Conservation (phyloP, 2,888 invertebrate species). For the Zaprionus obscuricornis region DNA sequence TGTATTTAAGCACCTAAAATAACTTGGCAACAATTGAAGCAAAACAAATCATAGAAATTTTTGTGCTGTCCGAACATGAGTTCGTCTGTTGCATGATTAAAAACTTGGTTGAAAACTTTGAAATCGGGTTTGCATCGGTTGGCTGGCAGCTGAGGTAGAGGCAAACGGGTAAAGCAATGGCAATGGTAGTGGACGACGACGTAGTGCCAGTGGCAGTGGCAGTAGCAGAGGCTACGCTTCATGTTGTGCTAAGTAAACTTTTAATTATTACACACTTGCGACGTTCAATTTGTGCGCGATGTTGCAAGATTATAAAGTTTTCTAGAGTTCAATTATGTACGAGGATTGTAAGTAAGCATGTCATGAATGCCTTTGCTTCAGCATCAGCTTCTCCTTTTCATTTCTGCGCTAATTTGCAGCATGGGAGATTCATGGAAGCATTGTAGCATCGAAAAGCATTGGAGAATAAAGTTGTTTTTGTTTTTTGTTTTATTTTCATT, state of each 20-base stretch:
- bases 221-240: neutral
- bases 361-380: slow-evolving; percentile 6
- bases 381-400: too few relatives aligned
- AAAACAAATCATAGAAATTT: slow-evolving; percentile 6
- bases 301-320: slow-evolving; percentile 69
- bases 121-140: too few relatives aligned
- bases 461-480: slow-evolving; percentile 20
- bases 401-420: slow-evolving; percentile 37
- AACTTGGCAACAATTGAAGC: slow-evolving; percentile 44
- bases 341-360: slow-evolving; percentile 13
- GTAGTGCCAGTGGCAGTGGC: too few relatives aligned
- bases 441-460: too few relatives aligned
- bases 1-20: slow-evolving; percentile 20
- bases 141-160: too few relatives aligned
- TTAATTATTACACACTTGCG: slow-evolving; percentile 71
- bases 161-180: too few relatives aligned
- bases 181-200: too few relatives aligned
- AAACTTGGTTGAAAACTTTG: slow-evolving; percentile 62
- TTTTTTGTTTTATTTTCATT: slow-evolving; percentile 3
- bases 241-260: slow-evolving; percentile 48
- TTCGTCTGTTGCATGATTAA: slow-evolving; percentile 42
- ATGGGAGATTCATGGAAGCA: too few relatives aligned
- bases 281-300: slow-evolving; percentile 67
- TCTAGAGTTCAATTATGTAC: slow-evolving; percentile 62
- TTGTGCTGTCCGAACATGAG: slow-evolving; percentile 3